Evolutionary conservation across 2,113 vertebrate species (phyloP).

Genomic region (Rhinogobius similis): DNA sequence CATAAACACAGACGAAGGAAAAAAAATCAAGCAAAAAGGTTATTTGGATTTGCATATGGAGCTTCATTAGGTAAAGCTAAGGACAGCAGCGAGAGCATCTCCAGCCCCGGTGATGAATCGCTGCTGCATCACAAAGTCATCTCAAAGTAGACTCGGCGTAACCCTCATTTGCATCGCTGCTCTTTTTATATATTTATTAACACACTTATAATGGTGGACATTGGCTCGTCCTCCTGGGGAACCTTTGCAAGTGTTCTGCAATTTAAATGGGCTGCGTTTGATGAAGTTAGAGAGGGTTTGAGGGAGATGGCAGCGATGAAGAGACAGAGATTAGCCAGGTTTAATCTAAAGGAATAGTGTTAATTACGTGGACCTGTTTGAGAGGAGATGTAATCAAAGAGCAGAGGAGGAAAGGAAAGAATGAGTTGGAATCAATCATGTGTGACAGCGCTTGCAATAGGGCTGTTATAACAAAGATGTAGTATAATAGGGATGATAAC

Average conservation of each 20-base stretch:
- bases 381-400: constrained; percentile 16
- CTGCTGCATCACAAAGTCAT: constrained; percentile 89
- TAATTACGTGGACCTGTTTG: constrained; percentile 42
- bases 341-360: constrained; percentile 46
- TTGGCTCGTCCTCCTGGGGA: constrained; percentile 74
- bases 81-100: constrained; percentile 92
- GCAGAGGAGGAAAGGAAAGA: constrained; percentile 5
- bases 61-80: constrained; percentile 99
- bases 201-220: constrained; percentile 80
- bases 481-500: background rate
- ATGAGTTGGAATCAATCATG: constrained; percentile 3
- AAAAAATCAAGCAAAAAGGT: constrained; percentile 86
- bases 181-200: constrained; percentile 78
- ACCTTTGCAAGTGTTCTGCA: constrained; percentile 76
- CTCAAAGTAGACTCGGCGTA: constrained; percentile 91
- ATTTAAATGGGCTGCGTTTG: constrained; percentile 76
- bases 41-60: constrained; percentile 98
- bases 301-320: constrained; percentile 26
- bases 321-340: constrained; percentile 31
- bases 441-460: background rate
- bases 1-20: constrained; percentile 85
- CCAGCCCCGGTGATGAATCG: constrained; percentile 97
- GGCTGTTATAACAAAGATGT: background rate
- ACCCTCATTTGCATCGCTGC: constrained; percentile 94
- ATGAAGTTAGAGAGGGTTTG: constrained; percentile 67